A percentile compares a stretch with the other conserved stretches of the same genome.
Evolutionary conservation across 2,113 vertebrate species (phyloP).

Genomic region (Pterophyllum scalare): DNA sequence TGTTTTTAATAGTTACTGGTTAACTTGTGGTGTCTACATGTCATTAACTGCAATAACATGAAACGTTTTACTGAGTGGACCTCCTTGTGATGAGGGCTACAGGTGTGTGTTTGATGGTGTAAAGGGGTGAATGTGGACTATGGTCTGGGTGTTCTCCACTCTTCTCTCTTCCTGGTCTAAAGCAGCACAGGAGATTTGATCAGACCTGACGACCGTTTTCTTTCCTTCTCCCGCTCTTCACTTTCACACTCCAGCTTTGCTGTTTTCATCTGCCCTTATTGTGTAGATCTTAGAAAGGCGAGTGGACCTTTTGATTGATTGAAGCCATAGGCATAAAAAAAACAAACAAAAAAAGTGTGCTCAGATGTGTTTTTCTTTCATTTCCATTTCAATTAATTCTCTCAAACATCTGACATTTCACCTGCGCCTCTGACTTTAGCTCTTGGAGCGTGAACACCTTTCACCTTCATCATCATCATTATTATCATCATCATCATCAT

Average conservation of each 20-base stretch:
- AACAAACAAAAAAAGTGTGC: constrained; percentile 6
- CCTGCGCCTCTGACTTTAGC: constrained; percentile 11
- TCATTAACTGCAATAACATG: constrained; percentile 66
- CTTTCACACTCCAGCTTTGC: constrained; percentile 18
- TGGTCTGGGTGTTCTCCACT: background rate
- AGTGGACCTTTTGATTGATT: constrained; percentile 11
- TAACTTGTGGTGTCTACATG: constrained; percentile 9
- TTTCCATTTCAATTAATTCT: background rate
- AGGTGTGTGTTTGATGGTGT: constrained; percentile 22
- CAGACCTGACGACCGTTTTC: background rate
- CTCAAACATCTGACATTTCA: background rate
- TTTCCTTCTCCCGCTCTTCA: background rate
- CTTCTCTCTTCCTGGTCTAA: background rate
- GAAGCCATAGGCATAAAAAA: constrained; percentile 29
- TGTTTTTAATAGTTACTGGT: constrained; percentile 31
- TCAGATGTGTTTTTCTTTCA: constrained; percentile 1
- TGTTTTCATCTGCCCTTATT: constrained; percentile 3
- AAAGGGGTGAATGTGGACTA: constrained; percentile 30
- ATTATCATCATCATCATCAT: constrained; percentile 32
- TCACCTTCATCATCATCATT: constrained; percentile 8
- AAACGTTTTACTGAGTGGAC: constrained; percentile 53
- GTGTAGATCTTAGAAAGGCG: constrained; percentile 18
- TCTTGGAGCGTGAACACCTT: background rate
- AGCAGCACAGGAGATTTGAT: background rate
- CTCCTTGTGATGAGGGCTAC: constrained; percentile 32